A percentile compares a stretch with the other conserved stretches of the same genome.
Conservation (phyloP, 64 coral and sea anemone species). For the Actinia tenebrosa region DNA sequence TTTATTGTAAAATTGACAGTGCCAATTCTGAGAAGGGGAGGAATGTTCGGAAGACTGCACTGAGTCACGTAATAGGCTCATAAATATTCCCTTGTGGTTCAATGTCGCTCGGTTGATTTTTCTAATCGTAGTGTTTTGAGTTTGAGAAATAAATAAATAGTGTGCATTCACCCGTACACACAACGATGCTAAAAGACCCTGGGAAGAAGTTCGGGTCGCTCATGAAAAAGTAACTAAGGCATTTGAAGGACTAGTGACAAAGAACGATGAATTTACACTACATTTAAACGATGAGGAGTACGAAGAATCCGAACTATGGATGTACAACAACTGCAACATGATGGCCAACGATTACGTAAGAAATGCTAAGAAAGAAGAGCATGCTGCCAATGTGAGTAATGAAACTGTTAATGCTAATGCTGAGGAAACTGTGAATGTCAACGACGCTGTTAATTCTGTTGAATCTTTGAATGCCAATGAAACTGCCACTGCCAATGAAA, state of each 20-base stretch:
- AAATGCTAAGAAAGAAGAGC: neutral
- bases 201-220: neutral
- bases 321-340: slow-evolving; percentile 17
- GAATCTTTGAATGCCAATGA: neutral
- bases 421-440: slow-evolving; percentile 9
- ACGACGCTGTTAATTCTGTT: neutral
- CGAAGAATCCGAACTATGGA: slow-evolving; percentile 36
- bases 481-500: neutral
- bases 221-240: slow-evolving; percentile 19
- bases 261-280: slow-evolving; percentile 41
- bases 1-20: no score
- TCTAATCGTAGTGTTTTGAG: no score
- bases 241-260: neutral
- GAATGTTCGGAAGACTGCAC: no score
- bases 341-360: slow-evolving; percentile 25
- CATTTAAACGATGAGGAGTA: slow-evolving; percentile 46
- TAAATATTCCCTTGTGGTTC: no score
- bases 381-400: neutral
- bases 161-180: no score
- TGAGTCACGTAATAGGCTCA: no score
- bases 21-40: no score
- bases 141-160: no score
- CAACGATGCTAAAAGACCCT: slow-evolving; percentile 6
- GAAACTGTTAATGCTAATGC: neutral
- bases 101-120: no score